These are phyloP conservation scores for Hephaestus fuliginosus DNA, from an alignment of 2,797 vertebrate species.

Conservation along the genomic window DNA sequence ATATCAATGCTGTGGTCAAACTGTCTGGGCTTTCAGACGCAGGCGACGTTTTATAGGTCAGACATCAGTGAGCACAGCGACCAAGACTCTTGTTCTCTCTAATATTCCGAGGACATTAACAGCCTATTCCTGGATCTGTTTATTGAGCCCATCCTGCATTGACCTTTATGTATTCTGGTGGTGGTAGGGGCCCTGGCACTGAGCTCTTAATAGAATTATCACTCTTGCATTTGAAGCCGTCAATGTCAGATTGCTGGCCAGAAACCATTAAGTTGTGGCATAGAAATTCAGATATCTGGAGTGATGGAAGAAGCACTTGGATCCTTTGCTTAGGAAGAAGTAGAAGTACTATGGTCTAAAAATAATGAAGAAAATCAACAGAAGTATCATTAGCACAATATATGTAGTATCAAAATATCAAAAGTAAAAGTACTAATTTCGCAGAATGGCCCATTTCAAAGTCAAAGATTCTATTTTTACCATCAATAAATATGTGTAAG, in stretches of 20 bases:
- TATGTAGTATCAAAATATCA: too few relatives aligned
- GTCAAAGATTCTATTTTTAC: too few relatives aligned
- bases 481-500: too few relatives aligned
- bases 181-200: slow-evolving; percentile 32
- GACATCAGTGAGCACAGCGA: slow-evolving; percentile 28
- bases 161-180: slow-evolving; percentile 74
- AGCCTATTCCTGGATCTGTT: slow-evolving; percentile 84
- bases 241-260: slow-evolving; percentile 52
- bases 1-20: slow-evolving; percentile 49
- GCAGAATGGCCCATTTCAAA: too few relatives aligned
- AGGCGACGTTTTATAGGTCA: slow-evolving; percentile 55
- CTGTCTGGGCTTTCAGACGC: slow-evolving; percentile 50
- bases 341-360: too few relatives aligned
- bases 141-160: slow-evolving; percentile 65
- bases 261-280: slow-evolving; percentile 50
- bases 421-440: too few relatives aligned
- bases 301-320: too few relatives aligned
- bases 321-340: too few relatives aligned
- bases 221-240: slow-evolving; percentile 61
- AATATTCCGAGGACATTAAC: slow-evolving; percentile 77
- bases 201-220: slow-evolving; percentile 77
- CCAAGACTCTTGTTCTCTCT: slow-evolving; percentile 63
- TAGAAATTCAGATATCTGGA: background rate
- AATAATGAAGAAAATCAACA: too few relatives aligned
- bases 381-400: too few relatives aligned